Conservation (phyloP, 2,797 vertebrate genomes). For the Oreonectes daqikongensis region DNA sequence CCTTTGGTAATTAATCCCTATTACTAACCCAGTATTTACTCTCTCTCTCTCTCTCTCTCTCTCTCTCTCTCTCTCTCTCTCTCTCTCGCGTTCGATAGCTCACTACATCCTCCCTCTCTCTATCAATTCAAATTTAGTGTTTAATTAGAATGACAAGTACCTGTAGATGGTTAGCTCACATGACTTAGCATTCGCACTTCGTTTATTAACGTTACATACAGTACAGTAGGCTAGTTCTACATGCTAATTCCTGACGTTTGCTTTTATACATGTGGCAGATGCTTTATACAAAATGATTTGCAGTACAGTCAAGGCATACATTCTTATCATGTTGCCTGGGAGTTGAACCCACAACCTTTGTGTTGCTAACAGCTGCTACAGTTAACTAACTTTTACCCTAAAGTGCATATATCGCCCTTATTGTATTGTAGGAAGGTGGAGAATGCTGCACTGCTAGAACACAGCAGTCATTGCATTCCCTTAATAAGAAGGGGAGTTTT, state of each 20-base stretch:
- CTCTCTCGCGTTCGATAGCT: no score
- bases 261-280: no score
- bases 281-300: no score
- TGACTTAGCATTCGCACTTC: background rate
- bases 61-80: background rate
- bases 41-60: slow-evolving; percentile 26
- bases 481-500: slow-evolving; percentile 18
- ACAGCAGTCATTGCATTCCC: slow-evolving; percentile 3
- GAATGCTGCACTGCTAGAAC: slow-evolving; percentile 16
- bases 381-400: background rate
- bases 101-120: no score
- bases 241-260: no score
- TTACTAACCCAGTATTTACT: slow-evolving; percentile 59
- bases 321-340: no score
- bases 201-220: no score
- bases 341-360: no score
- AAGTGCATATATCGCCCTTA: background rate
- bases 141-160: background rate
- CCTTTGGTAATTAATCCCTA: slow-evolving; percentile 64
- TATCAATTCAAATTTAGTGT: background rate
- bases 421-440: slow-evolving; percentile 1
- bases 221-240: no score
- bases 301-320: no score
- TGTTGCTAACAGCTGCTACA: background rate
- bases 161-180: no score